Evolutionary conservation across 2,888 invertebrate species (phyloP), one percentile per base, ranked within the genome.

Genomic region (Drosophila subquinaria): DNA sequence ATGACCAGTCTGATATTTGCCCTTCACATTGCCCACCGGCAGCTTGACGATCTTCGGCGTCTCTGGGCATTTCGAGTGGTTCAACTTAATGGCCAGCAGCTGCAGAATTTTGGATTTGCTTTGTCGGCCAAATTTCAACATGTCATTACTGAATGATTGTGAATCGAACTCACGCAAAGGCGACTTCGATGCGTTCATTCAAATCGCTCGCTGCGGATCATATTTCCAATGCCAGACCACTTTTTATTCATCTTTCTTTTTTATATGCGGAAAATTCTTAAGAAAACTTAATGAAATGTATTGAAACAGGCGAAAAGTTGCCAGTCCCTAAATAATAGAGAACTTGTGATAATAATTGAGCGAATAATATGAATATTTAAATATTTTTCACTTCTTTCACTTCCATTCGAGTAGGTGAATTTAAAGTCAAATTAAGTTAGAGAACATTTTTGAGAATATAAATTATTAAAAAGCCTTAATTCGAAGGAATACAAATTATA

Each of bases 11-110:
- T 88, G 79, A 50, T 79, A 76, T n/a, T 76, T 82, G 8, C 91
- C 91, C 27, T 69, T 76, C 2, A 92, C 82, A 9, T 68, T 83
- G 2, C 91, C 91, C 50, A 89, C 68, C 0, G 81, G 73, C 55
- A 88, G 61, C 17, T 83, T 57, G 1, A 87, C 64, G 33, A 74
- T 56, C 52, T 65, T 74, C 2, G 23, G 23, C 23, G 70, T 42
- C 15, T 60, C 45, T 20, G 27, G 9, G 11, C 56, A 45, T 17
- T 70, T 53, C 2, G 62, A 61, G 35, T 43, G 53, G 13, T 47
- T 35, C n/a, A 51, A 48, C 27, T 56, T 48, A 11, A 27, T 23
- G 45, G 23, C 10, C 20, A 56, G 11, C 15, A 61, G 42, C 36
- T 42, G 62, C 33, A 57, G 35, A 53, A 27, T 47, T 61, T 57